Base-by-base conservation (phyloP, 1,140 invertebrate species). In the Helicoverpa armigera region DNA sequence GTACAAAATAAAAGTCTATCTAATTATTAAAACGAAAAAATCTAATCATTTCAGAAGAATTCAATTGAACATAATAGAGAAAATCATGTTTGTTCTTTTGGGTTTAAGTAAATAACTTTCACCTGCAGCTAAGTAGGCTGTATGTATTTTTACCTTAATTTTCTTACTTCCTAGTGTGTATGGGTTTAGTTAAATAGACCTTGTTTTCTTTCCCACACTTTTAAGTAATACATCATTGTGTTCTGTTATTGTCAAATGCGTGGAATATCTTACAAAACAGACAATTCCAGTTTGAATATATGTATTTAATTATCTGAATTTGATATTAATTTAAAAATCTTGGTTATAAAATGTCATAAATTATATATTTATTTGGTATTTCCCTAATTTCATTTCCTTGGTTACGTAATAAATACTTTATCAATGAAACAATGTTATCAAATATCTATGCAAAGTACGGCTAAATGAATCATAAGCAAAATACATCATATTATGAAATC, bases 161-260 rank as follows among this genome's bases (percentile, higher is more conserved):
- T 72, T 72, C 53, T 23, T 72, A 72, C 69, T 72, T 72, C 69
- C 69, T 72, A 53, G 50, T 72, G 23, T 50, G 65, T 50, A 67
- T 50, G 69, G 69, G 23, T n/a, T 72, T 31, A 53, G 50, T 53
- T 72, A 54, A 54, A 72, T 72, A 51, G 13, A 51, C 69, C 50
- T 51, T 72, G 50, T 53, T 72, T 72, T 72, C 48, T 54, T 72
- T 72, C 69, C 69, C 69, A 72, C 69, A 72, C 50, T 72, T 72
- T 51, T 51, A 31, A 31, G 48, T 54, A 72, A 72, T 31, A n/a
- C 50, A 31, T 72, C 23, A 54, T 72, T 72, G 69, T 72, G 50
- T 72, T 18, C 35, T 12, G 53, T 50, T 50, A 53, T 70, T 70
- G 67, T 70, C 67, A 53, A 70, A 70, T 70, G 29, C 65, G n/a